Percentiles rank a stretch among this genome's conserved stretches.
phyloP scores from a whole-genome alignment of 2,888 invertebrate species.

The Cosmopolites sordidus region DNA sequence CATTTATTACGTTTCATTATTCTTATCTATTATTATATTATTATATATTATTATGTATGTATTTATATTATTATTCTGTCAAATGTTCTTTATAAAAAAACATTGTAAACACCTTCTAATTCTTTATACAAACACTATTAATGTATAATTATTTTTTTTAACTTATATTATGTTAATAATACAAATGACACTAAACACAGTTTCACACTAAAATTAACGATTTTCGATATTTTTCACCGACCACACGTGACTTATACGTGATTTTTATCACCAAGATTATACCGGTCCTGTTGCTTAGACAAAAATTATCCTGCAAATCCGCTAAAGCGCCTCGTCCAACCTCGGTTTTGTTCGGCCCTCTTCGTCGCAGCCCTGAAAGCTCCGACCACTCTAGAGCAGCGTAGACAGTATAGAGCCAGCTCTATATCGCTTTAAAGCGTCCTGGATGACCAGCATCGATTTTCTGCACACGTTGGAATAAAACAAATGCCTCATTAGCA shows the following conservation, averaged over 20 bases:
- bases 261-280: background rate
- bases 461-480: background rate
- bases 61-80: no score
- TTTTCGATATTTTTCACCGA: background rate
- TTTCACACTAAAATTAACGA: background rate
- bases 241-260: background rate
- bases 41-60: no score
- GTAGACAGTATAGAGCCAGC: background rate
- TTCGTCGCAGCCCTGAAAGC: conserved; percentile 15
- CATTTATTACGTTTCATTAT: no score
- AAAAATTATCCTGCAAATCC: conserved; percentile 1
- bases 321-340: background rate
- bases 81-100: no score
- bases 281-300: background rate
- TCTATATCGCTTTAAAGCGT: background rate
- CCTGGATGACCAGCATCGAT: background rate
- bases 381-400: background rate
- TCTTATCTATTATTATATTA: no score
- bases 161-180: no score
- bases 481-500: background rate
- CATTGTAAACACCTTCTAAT: no score
- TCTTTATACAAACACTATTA: no score
- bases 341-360: conserved; percentile 6
- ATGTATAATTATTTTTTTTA: no score
- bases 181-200: no score